phyloP scores from a whole-genome alignment of 2,888 invertebrate species.

The Lottia scabra region DNA sequence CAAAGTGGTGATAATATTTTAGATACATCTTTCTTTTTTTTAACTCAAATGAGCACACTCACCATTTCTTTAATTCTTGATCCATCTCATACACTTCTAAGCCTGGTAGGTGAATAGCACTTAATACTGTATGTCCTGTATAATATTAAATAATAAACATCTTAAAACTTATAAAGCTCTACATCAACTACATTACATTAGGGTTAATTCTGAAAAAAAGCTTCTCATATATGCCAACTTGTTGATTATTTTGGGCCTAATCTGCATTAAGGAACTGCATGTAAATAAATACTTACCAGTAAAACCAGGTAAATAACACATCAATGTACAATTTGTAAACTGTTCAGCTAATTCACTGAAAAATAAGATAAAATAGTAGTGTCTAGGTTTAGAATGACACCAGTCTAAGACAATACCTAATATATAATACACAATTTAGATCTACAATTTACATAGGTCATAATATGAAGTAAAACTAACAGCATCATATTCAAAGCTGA shows the following conservation, averaged over 20 bases:
- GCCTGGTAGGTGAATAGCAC: constrained; percentile 51
- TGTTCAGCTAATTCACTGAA: constrained; percentile 58
- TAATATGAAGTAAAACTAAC: too few relatives aligned
- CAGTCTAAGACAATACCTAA: neutral
- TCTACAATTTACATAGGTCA: neutral
- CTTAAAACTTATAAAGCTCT: too few relatives aligned
- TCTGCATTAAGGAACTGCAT: too few relatives aligned
- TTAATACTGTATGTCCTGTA: constrained; percentile 53
- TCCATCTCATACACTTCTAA: constrained; percentile 66
- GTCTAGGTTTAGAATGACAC: neutral
- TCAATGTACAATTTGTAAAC: constrained; percentile 61
- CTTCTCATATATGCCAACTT: too few relatives aligned
- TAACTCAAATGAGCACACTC: constrained; percentile 22
- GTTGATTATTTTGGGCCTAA: too few relatives aligned
- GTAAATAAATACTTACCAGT: constrained; percentile 45
- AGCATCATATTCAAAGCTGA: too few relatives aligned
- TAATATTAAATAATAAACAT: constrained; percentile 2
- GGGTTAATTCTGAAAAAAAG: too few relatives aligned
- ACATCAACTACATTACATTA: too few relatives aligned
- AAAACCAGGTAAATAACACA: constrained; percentile 69
- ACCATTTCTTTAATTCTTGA: constrained; percentile 68
- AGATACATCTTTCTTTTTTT: too few relatives aligned
- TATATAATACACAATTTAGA: too few relatives aligned
- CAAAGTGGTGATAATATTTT: too few relatives aligned
- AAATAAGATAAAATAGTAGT: neutral